phyloP scores from a whole-genome alignment of 1,140 invertebrate species.

The Chelonus insularis region DNA sequence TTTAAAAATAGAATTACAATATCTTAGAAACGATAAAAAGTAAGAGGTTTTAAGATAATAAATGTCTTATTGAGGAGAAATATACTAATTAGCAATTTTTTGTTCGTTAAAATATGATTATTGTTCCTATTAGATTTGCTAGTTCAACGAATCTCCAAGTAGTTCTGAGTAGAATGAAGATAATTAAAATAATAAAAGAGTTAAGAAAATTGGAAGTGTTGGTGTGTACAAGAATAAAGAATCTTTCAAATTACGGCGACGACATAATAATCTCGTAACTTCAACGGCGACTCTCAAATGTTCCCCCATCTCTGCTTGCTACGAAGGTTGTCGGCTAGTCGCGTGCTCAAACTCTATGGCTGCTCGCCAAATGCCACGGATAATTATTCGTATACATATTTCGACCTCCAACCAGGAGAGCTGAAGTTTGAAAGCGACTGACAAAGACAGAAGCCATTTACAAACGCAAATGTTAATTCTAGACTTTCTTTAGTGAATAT shows the following conservation, averaged over 20 bases:
- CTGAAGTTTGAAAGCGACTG: slow-evolving; percentile 11
- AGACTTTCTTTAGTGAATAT: background rate
- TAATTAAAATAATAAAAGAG: slow-evolving; percentile 4
- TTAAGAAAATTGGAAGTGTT: background rate
- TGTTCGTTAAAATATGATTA: too few species aligned
- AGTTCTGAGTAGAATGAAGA: too few species aligned
- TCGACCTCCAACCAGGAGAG: slow-evolving; percentile 17
- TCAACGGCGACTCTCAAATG: slow-evolving; percentile 7
- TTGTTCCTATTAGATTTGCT: too few species aligned
- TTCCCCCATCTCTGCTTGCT: background rate
- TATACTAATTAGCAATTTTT: too few species aligned
- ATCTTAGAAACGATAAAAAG: too few species aligned
- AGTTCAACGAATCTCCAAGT: background rate
- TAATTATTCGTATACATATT: slow-evolving; percentile 33
- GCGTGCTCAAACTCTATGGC: slow-evolving; percentile 28
- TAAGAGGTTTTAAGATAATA: too few species aligned
- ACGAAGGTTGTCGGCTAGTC: background rate
- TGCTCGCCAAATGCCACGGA: slow-evolving; percentile 29
- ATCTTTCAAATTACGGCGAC: slow-evolving; percentile 6
- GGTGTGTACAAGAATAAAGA: slow-evolving; percentile 7
- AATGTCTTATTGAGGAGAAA: too few species aligned
- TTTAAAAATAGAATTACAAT: too few species aligned
- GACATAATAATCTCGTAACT: slow-evolving; percentile 30
- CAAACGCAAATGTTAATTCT: slow-evolving; percentile 1
- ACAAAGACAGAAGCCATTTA: background rate